Conservation (phyloP, 1,140 invertebrate species). For the Octopus sinensis region DNA sequence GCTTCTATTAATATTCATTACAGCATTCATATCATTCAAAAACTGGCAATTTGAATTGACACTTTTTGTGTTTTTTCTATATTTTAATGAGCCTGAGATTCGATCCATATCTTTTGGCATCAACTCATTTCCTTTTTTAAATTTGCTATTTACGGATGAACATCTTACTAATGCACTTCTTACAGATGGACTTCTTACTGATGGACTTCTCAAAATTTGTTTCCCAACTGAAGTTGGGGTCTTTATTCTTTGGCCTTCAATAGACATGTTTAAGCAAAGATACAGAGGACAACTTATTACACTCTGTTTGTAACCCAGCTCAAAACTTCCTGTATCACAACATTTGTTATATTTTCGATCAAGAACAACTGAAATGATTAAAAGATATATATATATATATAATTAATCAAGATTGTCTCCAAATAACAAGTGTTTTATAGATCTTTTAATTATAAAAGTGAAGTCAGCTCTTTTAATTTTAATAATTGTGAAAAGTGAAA, state of each 20-base stretch:
- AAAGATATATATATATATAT: constrained; percentile 11
- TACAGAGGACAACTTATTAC: constrained; percentile 77
- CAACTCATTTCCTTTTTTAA: neutral
- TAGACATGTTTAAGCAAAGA: constrained; percentile 72
- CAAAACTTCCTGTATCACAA: constrained; percentile 81
- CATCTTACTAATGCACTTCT: neutral
- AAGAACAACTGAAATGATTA: constrained; percentile 73
- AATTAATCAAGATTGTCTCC: neutral
- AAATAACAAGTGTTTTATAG: neutral
- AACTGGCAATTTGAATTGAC: neutral
- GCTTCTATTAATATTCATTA: no score
- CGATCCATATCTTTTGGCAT: neutral
- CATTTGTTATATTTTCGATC: constrained; percentile 74
- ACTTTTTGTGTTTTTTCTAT: neutral
- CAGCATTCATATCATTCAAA: no score
- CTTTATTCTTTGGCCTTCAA: constrained; percentile 65
- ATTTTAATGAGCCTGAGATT: neutral
- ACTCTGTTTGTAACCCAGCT: constrained; percentile 75
- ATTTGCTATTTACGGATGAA: neutral
- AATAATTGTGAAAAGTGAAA: neutral
- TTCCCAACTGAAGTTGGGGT: constrained; percentile 29
- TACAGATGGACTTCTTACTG: neutral
- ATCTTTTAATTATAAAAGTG: neutral
- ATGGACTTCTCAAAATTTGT: neutral
- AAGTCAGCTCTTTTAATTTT: neutral